Conservation (phyloP, 2,888 invertebrate genomes). For the Yponomeuta evonymella region DNA sequence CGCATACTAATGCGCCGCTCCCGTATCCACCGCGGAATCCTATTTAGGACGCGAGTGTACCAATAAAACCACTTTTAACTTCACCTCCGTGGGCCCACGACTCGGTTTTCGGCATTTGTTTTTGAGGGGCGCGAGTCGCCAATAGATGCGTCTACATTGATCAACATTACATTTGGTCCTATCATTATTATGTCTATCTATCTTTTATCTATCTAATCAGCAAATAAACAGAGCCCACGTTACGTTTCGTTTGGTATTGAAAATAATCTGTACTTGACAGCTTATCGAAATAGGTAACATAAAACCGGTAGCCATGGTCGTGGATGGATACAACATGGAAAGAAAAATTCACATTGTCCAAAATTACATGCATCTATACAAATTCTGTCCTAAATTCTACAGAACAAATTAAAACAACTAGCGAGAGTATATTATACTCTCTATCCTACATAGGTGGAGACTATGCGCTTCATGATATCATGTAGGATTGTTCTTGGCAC, state of each 20-base stretch:
- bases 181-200: neutral
- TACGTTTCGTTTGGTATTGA: too few species aligned
- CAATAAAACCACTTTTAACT: slow-evolving; percentile 14
- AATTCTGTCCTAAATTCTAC: neutral
- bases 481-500: slow-evolving; percentile 14
- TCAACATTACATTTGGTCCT: neutral
- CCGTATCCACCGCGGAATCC: neutral
- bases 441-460: too few species aligned
- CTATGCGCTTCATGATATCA: neutral
- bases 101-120: neutral
- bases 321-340: neutral
- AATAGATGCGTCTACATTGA: neutral
- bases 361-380: neutral
- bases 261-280: too few species aligned
- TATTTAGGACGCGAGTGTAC: slow-evolving; percentile 10
- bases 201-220: too few species aligned
- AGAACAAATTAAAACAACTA: slow-evolving; percentile 1
- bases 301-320: neutral
- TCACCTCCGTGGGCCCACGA: neutral
- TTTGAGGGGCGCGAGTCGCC: neutral
- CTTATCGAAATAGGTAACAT: too few species aligned
- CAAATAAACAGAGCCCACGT: too few species aligned
- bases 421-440: neutral
- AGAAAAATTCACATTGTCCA: neutral
- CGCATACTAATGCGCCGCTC: slow-evolving; percentile 46